Evolutionary conservation across 1,140 invertebrate genomes (phyloP).

Genomic region (Lordiphosa collinella): DNA sequence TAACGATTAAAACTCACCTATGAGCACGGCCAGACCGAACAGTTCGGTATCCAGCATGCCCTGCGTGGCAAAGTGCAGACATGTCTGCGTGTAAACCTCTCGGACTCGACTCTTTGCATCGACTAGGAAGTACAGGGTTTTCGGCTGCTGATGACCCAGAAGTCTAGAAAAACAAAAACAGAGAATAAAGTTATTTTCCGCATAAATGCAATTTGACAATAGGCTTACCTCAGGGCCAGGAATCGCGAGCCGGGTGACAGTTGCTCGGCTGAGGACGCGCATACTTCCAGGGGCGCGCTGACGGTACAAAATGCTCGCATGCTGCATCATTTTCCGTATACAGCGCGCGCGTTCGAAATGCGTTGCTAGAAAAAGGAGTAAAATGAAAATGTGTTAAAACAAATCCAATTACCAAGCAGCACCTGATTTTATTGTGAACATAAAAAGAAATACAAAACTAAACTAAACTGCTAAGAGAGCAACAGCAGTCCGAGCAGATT

Average conservation of each 20-base stretch:
- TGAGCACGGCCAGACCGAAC: slow-evolving; percentile 90
- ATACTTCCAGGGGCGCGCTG: slow-evolving; percentile 80
- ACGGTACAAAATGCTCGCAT: slow-evolving; percentile 80
- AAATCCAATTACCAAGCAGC: too few species aligned
- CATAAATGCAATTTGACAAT: neutral
- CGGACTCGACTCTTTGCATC: slow-evolving; percentile 91
- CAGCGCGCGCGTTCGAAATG: slow-evolving; percentile 78
- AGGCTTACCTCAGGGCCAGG: slow-evolving; percentile 74
- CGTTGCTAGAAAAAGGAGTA: slow-evolving; percentile 43
- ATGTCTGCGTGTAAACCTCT: slow-evolving; percentile 91
- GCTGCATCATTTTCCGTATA: slow-evolving; percentile 80
- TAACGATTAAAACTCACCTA: slow-evolving; percentile 83
- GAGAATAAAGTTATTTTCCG: neutral
- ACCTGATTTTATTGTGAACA: too few species aligned
- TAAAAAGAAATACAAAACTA: too few species aligned
- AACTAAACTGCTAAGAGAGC: too few species aligned
- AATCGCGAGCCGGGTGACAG: slow-evolving; percentile 79
- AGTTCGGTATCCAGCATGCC: slow-evolving; percentile 91
- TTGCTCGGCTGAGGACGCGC: slow-evolving; percentile 80
- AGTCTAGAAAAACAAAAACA: slow-evolving; percentile 41
- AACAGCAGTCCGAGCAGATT: too few species aligned
- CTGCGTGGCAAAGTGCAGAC: slow-evolving; percentile 86
- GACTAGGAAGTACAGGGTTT: slow-evolving; percentile 80
- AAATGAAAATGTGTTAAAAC: neutral
- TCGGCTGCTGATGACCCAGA: slow-evolving; percentile 79